Evolutionary conservation across 2,113 vertebrate genomes (phyloP).

Genomic region (Anthoscopus minutus): DNA sequence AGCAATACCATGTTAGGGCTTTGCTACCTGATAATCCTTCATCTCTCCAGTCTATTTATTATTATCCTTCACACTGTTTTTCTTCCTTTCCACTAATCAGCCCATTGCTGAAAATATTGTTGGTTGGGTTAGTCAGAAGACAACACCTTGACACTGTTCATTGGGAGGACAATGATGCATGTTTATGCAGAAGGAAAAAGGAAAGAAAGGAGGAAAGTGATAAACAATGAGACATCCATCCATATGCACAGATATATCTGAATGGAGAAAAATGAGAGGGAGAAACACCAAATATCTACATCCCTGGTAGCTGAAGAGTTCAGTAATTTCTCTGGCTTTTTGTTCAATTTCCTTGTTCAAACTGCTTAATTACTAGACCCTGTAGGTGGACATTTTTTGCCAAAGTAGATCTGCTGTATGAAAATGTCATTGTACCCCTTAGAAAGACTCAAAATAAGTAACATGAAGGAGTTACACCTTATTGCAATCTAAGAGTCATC

Average conservation of each 20-base stretch:
- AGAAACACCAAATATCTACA: neutral
- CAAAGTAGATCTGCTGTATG: neutral
- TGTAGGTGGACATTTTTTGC: neutral
- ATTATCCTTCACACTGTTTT: slow-evolving; percentile 3
- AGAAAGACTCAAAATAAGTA: neutral
- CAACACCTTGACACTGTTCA: neutral
- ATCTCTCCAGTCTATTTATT: neutral
- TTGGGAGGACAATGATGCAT: neutral
- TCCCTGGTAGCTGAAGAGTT: neutral
- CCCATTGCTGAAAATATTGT: slow-evolving; percentile 27
- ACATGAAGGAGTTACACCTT: neutral
- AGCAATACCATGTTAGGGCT: neutral
- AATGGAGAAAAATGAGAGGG: neutral
- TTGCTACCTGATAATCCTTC: neutral
- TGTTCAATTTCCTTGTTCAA: neutral
- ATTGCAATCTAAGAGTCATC: neutral
- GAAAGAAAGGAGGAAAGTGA: neutral
- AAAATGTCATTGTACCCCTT: neutral
- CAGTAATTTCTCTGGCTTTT: neutral
- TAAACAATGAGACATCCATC: neutral
- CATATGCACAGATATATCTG: neutral
- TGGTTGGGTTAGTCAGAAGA: neutral
- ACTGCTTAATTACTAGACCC: neutral
- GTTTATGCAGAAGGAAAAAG: neutral
- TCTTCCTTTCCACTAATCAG: slow-evolving; percentile 31